Evolutionary conservation across 2,888 invertebrate genomes (phyloP).

Genomic region (Plutella xylostella): DNA sequence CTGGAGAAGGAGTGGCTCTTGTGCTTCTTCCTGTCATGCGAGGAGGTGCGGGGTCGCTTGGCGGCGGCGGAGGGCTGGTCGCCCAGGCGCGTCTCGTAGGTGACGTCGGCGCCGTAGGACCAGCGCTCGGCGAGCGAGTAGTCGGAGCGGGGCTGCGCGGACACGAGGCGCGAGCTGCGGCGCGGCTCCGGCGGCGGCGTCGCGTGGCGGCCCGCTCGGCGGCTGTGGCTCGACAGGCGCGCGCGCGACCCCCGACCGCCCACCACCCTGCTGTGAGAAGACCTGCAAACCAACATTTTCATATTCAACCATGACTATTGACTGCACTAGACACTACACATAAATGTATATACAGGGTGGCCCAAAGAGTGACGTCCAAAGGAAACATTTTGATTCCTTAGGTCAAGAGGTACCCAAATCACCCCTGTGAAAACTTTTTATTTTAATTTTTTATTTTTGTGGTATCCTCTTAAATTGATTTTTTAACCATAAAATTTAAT

Average conservation of each 20-base stretch:
- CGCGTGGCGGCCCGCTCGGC: conserved; percentile 40
- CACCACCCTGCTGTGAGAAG: conserved; percentile 70
- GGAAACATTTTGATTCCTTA: no score
- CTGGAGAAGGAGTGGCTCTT: conserved; percentile 35
- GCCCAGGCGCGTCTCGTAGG: conserved; percentile 60
- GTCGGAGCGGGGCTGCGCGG: conserved; percentile 51
- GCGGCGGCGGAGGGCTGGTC: conserved; percentile 30
- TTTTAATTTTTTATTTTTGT: no score
- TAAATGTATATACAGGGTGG: no score
- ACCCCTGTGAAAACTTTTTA: no score
- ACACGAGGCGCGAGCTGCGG: conserved; percentile 64
- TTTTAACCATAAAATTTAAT: no score
- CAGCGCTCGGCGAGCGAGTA: conserved; percentile 71
- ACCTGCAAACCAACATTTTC: conserved; percentile 35
- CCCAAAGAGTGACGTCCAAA: no score
- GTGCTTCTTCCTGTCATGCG: conserved; percentile 57
- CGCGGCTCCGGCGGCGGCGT: conserved; percentile 46
- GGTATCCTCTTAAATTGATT: no score
- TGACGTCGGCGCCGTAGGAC: conserved; percentile 65
- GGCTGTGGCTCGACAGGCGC: conserved; percentile 55
- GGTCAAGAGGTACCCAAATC: no score
- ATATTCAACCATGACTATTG: no score
- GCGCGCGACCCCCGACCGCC: conserved; percentile 67
- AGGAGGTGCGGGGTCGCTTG: conserved; percentile 48
- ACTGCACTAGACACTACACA: no score